Percentiles rank a stretch among this genome's conserved stretches.
These are phyloP conservation scores for Lepidochitona cinerea DNA, from an alignment of 2,888 invertebrate species.

Conservation along the genomic window DNA sequence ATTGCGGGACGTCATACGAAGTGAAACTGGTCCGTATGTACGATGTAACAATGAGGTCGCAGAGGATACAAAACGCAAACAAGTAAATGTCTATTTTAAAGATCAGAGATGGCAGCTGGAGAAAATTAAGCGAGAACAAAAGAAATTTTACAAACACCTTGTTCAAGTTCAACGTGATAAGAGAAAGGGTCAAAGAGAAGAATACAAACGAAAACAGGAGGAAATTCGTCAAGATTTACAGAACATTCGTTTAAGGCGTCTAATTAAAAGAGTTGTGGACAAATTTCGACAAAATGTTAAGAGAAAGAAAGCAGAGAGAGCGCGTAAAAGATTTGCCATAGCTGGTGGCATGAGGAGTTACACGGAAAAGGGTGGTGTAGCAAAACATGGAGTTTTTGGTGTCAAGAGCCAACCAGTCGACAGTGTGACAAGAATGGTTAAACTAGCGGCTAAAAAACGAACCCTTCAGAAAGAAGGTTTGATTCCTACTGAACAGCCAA, in stretches of 20 bases:
- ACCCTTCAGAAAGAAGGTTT: not conserved
- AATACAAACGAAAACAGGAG: slow-evolving; percentile 11
- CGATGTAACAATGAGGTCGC: slow-evolving; percentile 8
- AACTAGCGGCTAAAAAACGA: not conserved
- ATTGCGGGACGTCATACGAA: not conserved
- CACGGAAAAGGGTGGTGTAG: not conserved
- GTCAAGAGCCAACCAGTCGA: not conserved
- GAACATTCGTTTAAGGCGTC: not conserved
- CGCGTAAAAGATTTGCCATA: not conserved
- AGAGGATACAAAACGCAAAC: not conserved
- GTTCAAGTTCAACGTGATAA: slow-evolving; percentile 14
- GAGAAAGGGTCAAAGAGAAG: slow-evolving; percentile 14
- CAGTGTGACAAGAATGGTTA: not conserved
- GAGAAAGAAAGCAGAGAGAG: slow-evolving; percentile 11
- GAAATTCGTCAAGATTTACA: slow-evolving; percentile 11
- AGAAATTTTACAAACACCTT: slow-evolving; percentile 7
- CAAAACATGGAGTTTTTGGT: not conserved
- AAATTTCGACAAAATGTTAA: slow-evolving; percentile 18
- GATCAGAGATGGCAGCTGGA: slow-evolving; percentile 13
- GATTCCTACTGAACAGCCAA: not conserved
- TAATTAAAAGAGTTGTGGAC: slow-evolving; percentile 6
- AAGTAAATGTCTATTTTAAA: slow-evolving; percentile 13
- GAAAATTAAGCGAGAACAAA: slow-evolving; percentile 10
- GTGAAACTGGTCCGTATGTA: not conserved
- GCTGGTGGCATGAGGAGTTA: not conserved